Conservation (phyloP, 2,113 vertebrate genomes). For the Halcyon senegalensis region DNA sequence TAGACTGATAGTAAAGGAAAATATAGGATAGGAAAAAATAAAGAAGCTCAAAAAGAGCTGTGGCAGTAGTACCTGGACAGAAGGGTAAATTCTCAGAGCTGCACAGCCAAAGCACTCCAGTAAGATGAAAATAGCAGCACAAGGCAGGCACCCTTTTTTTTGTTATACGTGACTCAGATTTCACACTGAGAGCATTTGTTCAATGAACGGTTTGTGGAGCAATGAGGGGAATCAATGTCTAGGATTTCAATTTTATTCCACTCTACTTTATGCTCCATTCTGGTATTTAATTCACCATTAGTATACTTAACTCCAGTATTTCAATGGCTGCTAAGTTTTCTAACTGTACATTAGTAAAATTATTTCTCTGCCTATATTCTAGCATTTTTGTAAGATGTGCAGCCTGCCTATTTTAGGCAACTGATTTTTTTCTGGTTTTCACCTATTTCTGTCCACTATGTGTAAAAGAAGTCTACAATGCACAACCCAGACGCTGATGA, state of each 20-base stretch:
- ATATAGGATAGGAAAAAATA: too few species aligned
- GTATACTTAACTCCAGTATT: not conserved
- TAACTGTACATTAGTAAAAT: not conserved
- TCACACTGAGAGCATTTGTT: not conserved
- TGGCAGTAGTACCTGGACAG: not conserved
- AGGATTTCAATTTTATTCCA: not conserved
- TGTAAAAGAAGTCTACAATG: not conserved
- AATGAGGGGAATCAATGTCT: not conserved
- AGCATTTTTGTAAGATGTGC: not conserved
- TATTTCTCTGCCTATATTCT: not conserved
- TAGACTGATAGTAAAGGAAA: not conserved
- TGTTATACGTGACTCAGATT: not conserved
- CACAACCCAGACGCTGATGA: not conserved
- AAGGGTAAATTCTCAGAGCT: not conserved
- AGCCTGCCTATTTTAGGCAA: not conserved
- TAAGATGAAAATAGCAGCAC: not conserved
- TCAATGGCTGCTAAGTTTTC: not conserved
- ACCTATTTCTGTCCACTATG: not conserved
- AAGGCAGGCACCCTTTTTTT: not conserved
- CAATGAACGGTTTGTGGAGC: not conserved
- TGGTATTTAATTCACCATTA: not conserved
- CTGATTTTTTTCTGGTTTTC: not conserved
- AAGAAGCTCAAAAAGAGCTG: not conserved
- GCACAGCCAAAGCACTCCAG: not conserved
- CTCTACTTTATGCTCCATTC: not conserved